Evolutionary conservation across 2,888 invertebrate genomes (phyloP), one percentile per base, ranked within the genome.

Genomic region (Lithophane ornitopus): DNA sequence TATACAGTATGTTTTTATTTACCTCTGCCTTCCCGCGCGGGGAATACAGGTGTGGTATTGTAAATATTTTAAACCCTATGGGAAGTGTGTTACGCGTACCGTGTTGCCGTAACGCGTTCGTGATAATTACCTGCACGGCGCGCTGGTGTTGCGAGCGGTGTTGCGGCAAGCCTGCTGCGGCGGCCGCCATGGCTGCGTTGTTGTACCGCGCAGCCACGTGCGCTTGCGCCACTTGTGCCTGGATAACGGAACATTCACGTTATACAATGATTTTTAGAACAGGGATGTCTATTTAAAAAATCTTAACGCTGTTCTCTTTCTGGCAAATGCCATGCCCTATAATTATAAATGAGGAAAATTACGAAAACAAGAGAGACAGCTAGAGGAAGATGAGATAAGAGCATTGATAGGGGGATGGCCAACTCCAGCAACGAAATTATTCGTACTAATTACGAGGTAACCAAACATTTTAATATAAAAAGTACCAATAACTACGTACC

Each of bases 181-280:
- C 91, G 79, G 95, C 93, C 79, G 93, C 94, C 77, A 92, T 91
- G 14, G 92, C 95, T 68, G 92, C 95, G 90, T 91, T 96, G 94
- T 90, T 95, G 94, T 94, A 97, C 59, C 96, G 94, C 83, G 94
- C 96, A 46, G 94, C 96, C 58, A 92, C 96, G 84, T 96, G 96
- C 87, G 95, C 95, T 78, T 95, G 96, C 69, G 95, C 95, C 78
- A 94, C 96, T 91, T 96, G 96, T 81, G 96, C 96, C 95, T 96
- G 87, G 16, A 54, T 26, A 68, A 80, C 34, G 28, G 7, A 26
- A 74, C 4, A 67, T 41, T 34, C 41, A 58, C 0, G 16, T 46
- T 49, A 49, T 49, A 49, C 49, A 49, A 49, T 19, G 19, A 19
- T 19, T 19, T 49, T 49, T 3, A 22, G 28, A 54, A 67, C 16